These are phyloP conservation scores for Podarcis muralis DNA, from an alignment of 2,113 vertebrate genomes.

Conservation along the genomic window DNA sequence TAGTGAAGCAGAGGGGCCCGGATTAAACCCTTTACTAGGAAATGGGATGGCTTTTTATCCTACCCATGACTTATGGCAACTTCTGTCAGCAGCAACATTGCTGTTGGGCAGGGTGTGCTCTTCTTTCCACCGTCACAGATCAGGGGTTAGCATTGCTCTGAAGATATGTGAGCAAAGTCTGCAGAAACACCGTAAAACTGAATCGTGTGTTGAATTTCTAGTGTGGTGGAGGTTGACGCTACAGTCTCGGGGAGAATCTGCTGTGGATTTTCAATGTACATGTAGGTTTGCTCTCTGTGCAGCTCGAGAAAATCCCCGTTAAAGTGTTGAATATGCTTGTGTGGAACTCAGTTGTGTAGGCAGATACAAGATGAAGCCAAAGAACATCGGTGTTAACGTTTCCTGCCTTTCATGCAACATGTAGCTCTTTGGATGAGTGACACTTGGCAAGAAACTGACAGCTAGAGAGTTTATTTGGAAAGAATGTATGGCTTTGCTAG, in stretches of 20 bases:
- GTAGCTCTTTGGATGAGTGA: neutral
- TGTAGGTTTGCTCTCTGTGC: neutral
- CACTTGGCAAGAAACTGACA: neutral
- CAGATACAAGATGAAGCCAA: accelerated
- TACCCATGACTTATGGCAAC: too few species aligned
- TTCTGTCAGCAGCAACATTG: too few species aligned
- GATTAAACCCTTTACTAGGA: too few species aligned
- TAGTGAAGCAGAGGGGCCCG: too few species aligned
- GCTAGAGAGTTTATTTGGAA: neutral
- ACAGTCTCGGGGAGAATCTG: neutral
- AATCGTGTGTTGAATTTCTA: neutral
- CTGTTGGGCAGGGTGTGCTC: too few species aligned
- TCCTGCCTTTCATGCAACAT: neutral
- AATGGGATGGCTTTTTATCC: too few species aligned
- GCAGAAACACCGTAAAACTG: neutral
- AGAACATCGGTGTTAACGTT: neutral
- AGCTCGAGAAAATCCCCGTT: neutral
- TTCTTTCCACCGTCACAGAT: too few species aligned
- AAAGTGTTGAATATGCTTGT: neutral
- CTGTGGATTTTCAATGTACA: neutral
- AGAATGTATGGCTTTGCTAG: neutral
- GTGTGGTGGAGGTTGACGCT: neutral
- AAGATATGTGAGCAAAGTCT: neutral
- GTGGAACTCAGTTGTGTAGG: neutral
- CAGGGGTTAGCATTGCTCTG: neutral